Conservation (phyloP, 2,888 invertebrate species). For the Hypselothyrea guttata region DNA sequence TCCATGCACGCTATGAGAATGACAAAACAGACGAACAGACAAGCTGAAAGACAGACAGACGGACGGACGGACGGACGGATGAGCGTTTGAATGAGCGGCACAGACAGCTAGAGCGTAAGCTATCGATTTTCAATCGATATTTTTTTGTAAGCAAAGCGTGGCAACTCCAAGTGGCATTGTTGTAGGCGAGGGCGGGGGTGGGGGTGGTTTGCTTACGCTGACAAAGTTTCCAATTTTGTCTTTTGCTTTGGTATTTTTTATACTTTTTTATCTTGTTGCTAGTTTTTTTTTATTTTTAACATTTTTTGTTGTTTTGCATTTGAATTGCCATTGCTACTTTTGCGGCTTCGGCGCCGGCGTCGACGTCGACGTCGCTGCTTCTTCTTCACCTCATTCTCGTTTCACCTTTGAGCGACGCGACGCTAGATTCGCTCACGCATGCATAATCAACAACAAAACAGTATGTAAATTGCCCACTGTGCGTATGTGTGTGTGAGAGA, state of each 20-base stretch:
- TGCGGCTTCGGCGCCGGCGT: conserved; percentile 38
- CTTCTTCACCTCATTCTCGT: conserved; percentile 44
- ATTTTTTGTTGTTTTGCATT: conserved; percentile 78
- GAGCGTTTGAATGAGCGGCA: conserved; percentile 21
- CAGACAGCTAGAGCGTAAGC: conserved; percentile 27
- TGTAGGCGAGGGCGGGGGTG: background rate
- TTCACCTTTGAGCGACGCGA: conserved; percentile 61
- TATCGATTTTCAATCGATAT: conserved; percentile 76
- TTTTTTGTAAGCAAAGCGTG: conserved; percentile 35
- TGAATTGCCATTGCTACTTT: conserved; percentile 76
- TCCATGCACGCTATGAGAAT: conserved; percentile 39
- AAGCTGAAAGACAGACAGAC: conserved; percentile 14
- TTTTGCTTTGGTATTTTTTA: conserved; percentile 25
- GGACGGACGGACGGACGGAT: background rate
- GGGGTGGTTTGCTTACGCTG: background rate
- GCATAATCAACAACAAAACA: conserved; percentile 64
- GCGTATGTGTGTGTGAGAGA: conserved; percentile 18
- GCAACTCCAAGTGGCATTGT: background rate
- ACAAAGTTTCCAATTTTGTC: conserved; percentile 41
- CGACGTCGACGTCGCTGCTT: conserved; percentile 9
- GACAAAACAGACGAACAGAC: conserved; percentile 25
- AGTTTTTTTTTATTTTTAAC: conserved; percentile 24
- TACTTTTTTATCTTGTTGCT: conserved; percentile 21
- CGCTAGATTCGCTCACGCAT: conserved; percentile 63
- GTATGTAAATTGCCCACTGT: conserved; percentile 9